Conservation (phyloP, 2,888 invertebrate genomes). For the Eremobia ochroleuca region DNA sequence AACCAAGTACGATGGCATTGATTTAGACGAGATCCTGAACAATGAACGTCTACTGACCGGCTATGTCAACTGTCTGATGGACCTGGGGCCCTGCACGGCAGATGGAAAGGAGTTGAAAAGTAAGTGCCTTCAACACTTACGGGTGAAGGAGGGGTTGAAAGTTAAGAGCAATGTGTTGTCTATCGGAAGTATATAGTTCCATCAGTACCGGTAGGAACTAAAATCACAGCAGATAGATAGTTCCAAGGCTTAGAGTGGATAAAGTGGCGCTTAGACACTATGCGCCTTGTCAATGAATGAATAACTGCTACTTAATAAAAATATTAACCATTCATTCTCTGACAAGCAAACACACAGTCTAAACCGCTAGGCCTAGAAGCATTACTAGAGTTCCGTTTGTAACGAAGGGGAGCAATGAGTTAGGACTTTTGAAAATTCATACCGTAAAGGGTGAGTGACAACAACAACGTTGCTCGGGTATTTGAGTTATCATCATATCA, state of each 20-base stretch:
- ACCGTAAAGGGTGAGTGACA: no score
- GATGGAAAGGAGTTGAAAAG: constrained; percentile 94
- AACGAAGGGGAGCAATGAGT: background rate
- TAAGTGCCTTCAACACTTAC: constrained; percentile 71
- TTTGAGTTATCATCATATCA: background rate
- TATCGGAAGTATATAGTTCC: background rate
- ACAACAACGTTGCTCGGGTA: no score
- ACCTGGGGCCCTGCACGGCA: constrained; percentile 92
- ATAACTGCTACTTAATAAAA: background rate
- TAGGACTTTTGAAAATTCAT: no score
- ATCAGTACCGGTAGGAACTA: background rate
- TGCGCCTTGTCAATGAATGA: constrained; percentile 2
- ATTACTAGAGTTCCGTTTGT: background rate
- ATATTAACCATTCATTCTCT: background rate
- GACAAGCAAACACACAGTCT: background rate
- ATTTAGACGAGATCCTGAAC: constrained; percentile 93
- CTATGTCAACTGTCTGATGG: constrained; percentile 94
- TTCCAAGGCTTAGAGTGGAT: background rate
- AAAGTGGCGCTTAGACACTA: background rate
- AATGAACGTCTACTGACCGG: constrained; percentile 93
- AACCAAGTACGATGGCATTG: constrained; percentile 93
- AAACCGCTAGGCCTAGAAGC: background rate
- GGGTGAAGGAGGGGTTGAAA: background rate
- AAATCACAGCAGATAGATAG: no score
- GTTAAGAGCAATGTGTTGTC: background rate